These are phyloP conservation scores for Alectura lathami DNA, from an alignment of 2,113 vertebrate genomes.

Conservation along the genomic window DNA sequence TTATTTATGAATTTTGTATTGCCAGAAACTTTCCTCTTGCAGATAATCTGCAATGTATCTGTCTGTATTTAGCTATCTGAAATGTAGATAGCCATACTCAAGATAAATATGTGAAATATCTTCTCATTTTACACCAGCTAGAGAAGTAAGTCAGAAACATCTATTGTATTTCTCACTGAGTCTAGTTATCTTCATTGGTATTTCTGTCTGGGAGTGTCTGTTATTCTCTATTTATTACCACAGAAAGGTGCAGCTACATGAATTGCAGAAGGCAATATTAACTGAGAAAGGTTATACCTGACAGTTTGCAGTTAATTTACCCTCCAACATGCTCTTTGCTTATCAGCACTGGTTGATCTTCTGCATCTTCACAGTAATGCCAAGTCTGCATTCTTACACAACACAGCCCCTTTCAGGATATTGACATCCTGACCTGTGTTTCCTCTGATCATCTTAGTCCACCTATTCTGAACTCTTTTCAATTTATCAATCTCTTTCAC, in stretches of 20 bases:
- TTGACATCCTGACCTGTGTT: neutral
- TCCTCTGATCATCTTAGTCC: neutral
- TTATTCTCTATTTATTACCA: neutral
- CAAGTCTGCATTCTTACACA: neutral
- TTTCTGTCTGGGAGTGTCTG: neutral
- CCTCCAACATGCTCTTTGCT: neutral
- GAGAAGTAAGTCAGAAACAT: neutral
- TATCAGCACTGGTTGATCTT: neutral
- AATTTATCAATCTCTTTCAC: neutral
- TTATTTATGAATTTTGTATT: neutral
- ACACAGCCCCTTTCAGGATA: neutral
- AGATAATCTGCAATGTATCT: neutral
- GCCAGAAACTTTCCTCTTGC: neutral
- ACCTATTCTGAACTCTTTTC: neutral
- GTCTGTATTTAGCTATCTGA: neutral
- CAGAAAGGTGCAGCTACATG: neutral
- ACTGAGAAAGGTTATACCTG: neutral
- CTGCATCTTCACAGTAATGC: neutral
- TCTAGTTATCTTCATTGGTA: neutral
- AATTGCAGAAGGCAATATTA: neutral
- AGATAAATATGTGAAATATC: neutral
- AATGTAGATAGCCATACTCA: neutral
- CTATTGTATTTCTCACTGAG: neutral
- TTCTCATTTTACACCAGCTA: neutral
- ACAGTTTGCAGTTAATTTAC: neutral